Base-by-base conservation (phyloP, 2,888 invertebrate species). In the Chironomus riparius region DNA sequence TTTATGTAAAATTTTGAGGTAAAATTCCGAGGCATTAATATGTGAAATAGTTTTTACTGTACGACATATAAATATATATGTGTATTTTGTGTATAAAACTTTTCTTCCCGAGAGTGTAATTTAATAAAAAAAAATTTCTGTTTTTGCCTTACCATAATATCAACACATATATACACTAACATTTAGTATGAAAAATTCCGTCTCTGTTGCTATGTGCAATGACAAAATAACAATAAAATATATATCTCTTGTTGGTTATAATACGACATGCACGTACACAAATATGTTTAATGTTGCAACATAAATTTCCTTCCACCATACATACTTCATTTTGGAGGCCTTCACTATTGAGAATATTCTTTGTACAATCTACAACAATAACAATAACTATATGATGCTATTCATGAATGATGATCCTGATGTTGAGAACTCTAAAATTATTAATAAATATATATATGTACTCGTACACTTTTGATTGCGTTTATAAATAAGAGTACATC, bases 271-370 rank as follows among this genome's bases (percentile, higher is more conserved):
- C 72, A 72, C 72, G 72, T 72, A 72, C 62, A 62, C 72, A 72
- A 72, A 72, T 72, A 72, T 72, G 72, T 72, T 72, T 61, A 72
- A 61, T 62, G 72, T 38, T 72, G 15, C 48, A 72, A 21, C 72
- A 72, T 72, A 72, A 72, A 72, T 72, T 72, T n/a, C 28, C 50
- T 5, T 47, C 22, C 71, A 22, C n/a, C 12, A 50, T 62, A 22
- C 62, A 13, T 13, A 12, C 38, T 38, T 38, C 6, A 38, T 38
- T 38, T 38, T 38, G 38, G 38, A 38, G 38, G 38, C 24, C 13
- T n/a, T n/a, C 28, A 28, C 24, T 68, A 68, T 13, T 22, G n/a
- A 65, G 38, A 47, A 12, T 70, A 47, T 47, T 70, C 13, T 70
- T 70, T 70, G 5, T 24, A 38, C 5, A 28, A 28, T 7, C 38